Base-by-base conservation (phyloP, 2,113 vertebrate genomes). In the Callaeas wilsoni region DNA sequence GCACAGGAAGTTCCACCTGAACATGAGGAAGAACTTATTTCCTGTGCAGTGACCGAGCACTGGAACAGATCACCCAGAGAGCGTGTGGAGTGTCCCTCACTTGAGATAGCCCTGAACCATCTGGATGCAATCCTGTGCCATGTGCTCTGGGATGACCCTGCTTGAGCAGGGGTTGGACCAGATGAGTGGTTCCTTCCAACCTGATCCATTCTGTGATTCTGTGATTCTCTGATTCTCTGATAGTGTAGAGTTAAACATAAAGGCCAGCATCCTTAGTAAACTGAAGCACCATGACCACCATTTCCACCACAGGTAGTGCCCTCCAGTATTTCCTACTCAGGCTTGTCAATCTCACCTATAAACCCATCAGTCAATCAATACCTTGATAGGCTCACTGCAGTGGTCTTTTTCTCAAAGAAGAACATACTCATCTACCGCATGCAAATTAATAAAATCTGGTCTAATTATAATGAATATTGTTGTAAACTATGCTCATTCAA, bases 11-110 rank as follows among this genome's bases (percentile, higher is more conserved):
- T 37, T 44, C 18, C 37, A 20, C 3, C 37, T 52, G 37, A 57
- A 37, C 19, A 59, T 7, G 33, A 35, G 14, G 35, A 44, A 44
- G 37, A 37, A 10, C 5, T 44, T 75, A 13, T 32, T 16, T 2
- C 0, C 37, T 44, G 33, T 33, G 37, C 60, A 52, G 29, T 39
- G 15, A 67, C 13, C 0, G 0, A 1, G 4, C 11, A 25, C 19
- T 39, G 29, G 50, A 44, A 20, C 10, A 65, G 16, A 59, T 21
- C 1, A 2, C 4, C 6, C 19, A 65, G 44, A 74, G 18, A 50
- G 10, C 2, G 1, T 25, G 16, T 44, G 10, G 7, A 52, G 22
- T n/a, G 3, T 52, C 37, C 27, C 18, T 59, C 27, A 52, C 27
- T 32, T 18, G 10, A 59, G 10, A 25, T 1, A 12, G 2, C 2